A percentile compares a stretch with the other conserved stretches of the same genome.
Conservation (phyloP, 2,113 vertebrate species). For the Odontesthes bonariensis region DNA sequence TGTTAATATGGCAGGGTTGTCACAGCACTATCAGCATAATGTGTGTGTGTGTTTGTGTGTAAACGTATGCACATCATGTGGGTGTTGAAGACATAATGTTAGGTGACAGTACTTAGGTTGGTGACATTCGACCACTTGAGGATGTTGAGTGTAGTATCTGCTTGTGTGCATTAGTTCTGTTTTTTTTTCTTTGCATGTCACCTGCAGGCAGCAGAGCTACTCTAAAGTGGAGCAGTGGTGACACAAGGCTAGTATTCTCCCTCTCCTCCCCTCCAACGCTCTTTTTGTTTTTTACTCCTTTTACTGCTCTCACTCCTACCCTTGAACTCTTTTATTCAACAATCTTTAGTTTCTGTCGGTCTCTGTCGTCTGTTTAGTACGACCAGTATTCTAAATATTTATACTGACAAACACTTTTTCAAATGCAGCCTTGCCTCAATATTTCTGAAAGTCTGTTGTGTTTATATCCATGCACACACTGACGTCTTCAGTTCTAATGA, state of each 20-base stretch:
- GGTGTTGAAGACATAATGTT: constrained; percentile 70
- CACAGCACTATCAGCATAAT: constrained; percentile 38
- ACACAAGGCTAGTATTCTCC: constrained; percentile 63
- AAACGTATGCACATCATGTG: constrained; percentile 40
- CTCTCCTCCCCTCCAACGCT: constrained; percentile 42
- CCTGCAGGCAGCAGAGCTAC: constrained; percentile 57
- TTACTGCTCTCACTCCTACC: constrained; percentile 48
- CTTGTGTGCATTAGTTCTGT: constrained; percentile 28
- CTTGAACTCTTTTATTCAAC: constrained; percentile 69
- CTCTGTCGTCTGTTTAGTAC: constrained; percentile 46
- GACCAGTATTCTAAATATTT: constrained; percentile 65
- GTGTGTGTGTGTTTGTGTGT: constrained; percentile 20
- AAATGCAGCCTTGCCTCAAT: constrained; percentile 33
- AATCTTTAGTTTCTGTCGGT: constrained; percentile 47
- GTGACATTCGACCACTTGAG: constrained; percentile 53
- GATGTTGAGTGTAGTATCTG: constrained; percentile 42
- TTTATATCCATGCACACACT: not conserved
- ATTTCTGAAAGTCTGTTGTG: constrained; percentile 11
- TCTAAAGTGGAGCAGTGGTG: constrained; percentile 71
- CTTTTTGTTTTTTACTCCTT: constrained; percentile 23
- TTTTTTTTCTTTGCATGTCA: constrained; percentile 53
- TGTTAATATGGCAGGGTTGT: constrained; percentile 68
- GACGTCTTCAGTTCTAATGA: constrained; percentile 48
- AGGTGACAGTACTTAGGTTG: constrained; percentile 61
- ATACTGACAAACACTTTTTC: constrained; percentile 55